Evolutionary conservation across 2,888 invertebrate species (phyloP), one percentile per base, ranked within the genome.

Genomic region (Megastigmus dorsalis): DNA sequence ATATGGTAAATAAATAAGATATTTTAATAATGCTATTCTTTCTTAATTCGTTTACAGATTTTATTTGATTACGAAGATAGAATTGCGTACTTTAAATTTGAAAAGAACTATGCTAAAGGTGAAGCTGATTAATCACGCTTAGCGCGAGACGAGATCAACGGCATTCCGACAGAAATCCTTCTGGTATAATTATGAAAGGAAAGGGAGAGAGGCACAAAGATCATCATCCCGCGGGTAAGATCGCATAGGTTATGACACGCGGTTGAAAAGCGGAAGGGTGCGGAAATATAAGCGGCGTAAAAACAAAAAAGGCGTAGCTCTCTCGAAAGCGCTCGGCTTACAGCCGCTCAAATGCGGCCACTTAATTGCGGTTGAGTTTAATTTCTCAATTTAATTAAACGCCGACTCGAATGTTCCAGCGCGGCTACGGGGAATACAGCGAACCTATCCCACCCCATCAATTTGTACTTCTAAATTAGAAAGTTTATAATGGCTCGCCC

Each of bases 341-440:
- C 26, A 52, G 50, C 38, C 41, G 43, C 38, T 60, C 50, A 28
- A n/a, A 52, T 62, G 43, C 45, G 30, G 62, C 43, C 33, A 15
- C 62, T 62, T 70, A 63, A 70, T 70, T 70, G 62, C 70, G 62
- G 62, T 48, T 23, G 54, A 70, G 43, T 62, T 70, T 62, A 70
- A 63, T 62, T 62, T 62, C 41, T 36, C 43, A 45, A 62, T 62
- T 62, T 70, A 55, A 70, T 70, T 70, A 70, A 70, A 43, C 15
- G 62, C 26, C 63, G 33, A 54, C 54, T 62, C 55, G n/a, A 30
- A 62, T 54, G 63, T 70, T 62, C 63, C 23, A 30, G 7, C 18
- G 20, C 5, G 10, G n/a, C 43, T 36, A 36, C 15, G 57, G 48
- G 13, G 13, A n/a, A n/a, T n/a, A n/a, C n/a, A n/a, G n/a, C n/a